Evolutionary conservation across 2,888 invertebrate genomes (phyloP), one percentile per base, ranked within the genome.

Genomic region (Drosophila tripunctata): DNA sequence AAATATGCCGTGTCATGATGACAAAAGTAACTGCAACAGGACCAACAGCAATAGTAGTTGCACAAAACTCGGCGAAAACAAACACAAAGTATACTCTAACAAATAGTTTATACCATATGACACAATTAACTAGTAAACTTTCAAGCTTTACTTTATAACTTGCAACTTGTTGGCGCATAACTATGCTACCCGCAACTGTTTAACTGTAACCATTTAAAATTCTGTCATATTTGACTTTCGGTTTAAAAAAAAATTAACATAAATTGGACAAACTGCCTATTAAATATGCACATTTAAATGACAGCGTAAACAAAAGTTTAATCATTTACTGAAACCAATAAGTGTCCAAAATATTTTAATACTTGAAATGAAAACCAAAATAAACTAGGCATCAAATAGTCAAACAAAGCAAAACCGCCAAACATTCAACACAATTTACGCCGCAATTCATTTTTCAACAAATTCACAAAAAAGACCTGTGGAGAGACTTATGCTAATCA

Each of bases 371-470:
- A 7, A 43, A 40, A 33, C 22, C 5, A 17, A 36, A 22, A 44
- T 27, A 21, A 54, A 33, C 12, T 21, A 48, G 15, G 31, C 41
- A n/a, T 48, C 38, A 55, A 31, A 67, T 52, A 36, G 38, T 33
- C 15, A 57, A 54, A 68, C 50, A 36, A 68, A 63, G 27, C 57
- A 31, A 66, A 27, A 31, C 63, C 78, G 64, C 64, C 12, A 60
- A 67, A 76, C 64, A 67, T 78, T 75, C 55, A 79, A 43, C 73
- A 48, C 77, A 70, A 78, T 81, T 82, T 85, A 81, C 85, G 83
- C 73, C 76, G 41, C 65, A 82, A 70, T 85, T 70, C 62, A 66
- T 79, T 55, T 68, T 69, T 72, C 48, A 74, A 60, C 69, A 68
- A 62, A 48, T 57, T 62, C 47, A 52, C 44, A 38, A 58, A 33